These are phyloP conservation scores for Nymphalis polychloros DNA, from an alignment of 2,888 invertebrate genomes.

Conservation along the genomic window DNA sequence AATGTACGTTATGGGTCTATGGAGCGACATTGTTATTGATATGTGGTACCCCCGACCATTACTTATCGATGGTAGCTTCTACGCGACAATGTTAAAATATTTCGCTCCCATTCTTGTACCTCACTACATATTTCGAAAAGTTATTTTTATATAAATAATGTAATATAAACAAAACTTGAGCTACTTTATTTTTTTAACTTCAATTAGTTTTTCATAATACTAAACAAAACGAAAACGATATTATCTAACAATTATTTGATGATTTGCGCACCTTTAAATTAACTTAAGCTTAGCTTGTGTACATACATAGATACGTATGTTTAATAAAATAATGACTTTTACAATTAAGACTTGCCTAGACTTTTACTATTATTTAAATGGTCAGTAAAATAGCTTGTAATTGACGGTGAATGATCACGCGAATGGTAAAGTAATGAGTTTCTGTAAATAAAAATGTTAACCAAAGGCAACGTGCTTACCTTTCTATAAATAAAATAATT, in stretches of 20 bases:
- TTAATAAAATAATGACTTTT: too few relatives aligned
- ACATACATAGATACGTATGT: too few relatives aligned
- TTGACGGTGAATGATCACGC: constrained; percentile 20
- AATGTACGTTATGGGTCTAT: constrained; percentile 39
- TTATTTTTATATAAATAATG: neutral
- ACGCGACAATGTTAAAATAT: constrained; percentile 16
- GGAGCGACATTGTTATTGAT: constrained; percentile 69
- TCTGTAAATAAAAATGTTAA: neutral
- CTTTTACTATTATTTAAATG: constrained; percentile 7
- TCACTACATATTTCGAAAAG: constrained; percentile 41
- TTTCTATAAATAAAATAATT: too few relatives aligned
- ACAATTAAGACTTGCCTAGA: neutral
- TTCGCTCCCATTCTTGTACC: constrained; percentile 49
- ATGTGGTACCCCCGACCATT: constrained; percentile 55
- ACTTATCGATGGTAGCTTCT: constrained; percentile 45
- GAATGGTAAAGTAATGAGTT: constrained; percentile 17
- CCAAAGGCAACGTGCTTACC: neutral
- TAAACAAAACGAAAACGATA: too few relatives aligned
- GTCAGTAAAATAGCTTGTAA: constrained; percentile 19
- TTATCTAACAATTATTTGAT: too few relatives aligned
- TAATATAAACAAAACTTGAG: neutral
- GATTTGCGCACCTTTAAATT: too few relatives aligned
- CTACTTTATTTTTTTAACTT: too few relatives aligned
- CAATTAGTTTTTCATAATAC: too few relatives aligned
- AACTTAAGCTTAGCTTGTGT: too few relatives aligned